Evolutionary conservation across 1,140 invertebrate genomes (phyloP).

Genomic region (Ceratitis capitata): DNA sequence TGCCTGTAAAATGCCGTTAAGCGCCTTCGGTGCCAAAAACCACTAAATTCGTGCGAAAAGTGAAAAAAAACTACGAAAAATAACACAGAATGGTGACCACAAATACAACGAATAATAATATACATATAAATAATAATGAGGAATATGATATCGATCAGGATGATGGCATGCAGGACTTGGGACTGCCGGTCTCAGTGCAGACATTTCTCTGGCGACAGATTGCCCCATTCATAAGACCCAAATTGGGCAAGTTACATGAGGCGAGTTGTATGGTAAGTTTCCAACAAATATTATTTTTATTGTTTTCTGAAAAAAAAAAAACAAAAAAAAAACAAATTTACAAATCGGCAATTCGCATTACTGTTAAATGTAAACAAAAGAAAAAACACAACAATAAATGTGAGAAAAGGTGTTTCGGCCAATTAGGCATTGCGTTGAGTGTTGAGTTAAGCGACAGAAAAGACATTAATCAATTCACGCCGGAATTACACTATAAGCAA

Average conservation of each 20-base stretch:
- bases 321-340: neutral
- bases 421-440: neutral
- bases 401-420: neutral
- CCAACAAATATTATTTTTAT: neutral
- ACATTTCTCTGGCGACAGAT: conserved; percentile 98
- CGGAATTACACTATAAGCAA: neutral
- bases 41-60: neutral
- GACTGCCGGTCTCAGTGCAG: conserved; percentile 95
- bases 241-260: conserved; percentile 95
- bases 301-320: neutral
- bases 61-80: neutral
- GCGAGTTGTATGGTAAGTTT: conserved; percentile 92
- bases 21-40: neutral
- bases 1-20: neutral
- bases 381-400: neutral
- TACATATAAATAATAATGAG: conserved; percentile 57
- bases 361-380: neutral
- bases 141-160: conserved; percentile 67
- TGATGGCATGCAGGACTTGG: conserved; percentile 75
- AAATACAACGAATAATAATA: conserved; percentile 50
- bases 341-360: neutral
- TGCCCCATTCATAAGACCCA: conserved; percentile 91
- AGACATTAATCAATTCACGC: neutral
- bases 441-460: neutral
- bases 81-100: conserved; percentile 63